Evolutionary conservation across 2,888 invertebrate species (phyloP).

Genomic region (Tolmerus cingulatus): DNA sequence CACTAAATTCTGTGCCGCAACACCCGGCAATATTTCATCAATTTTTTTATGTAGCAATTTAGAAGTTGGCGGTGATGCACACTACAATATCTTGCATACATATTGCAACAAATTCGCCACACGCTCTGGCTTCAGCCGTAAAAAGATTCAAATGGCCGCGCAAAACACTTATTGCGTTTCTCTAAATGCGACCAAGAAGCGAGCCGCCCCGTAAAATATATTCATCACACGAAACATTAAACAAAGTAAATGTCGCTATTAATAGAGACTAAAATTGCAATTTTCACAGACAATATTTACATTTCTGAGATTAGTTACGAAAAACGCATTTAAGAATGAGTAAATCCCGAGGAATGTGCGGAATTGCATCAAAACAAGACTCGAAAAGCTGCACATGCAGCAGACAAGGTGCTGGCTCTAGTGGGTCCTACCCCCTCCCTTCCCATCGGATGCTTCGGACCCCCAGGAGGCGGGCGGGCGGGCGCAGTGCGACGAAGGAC

Average conservation of each 20-base stretch:
- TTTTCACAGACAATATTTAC: conserved; percentile 26
- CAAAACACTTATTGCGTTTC: neutral
- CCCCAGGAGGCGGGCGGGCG: too few species aligned
- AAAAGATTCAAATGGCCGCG: neutral
- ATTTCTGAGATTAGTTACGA: conserved; percentile 15
- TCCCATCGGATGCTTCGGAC: too few species aligned
- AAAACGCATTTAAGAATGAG: conserved; percentile 10
- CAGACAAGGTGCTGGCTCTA: neutral
- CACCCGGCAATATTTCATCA: neutral
- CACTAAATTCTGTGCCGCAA: neutral
- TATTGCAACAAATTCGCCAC: neutral
- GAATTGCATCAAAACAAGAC: conserved; percentile 27
- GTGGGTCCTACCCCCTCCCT: neutral
- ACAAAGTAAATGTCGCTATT: conserved; percentile 14
- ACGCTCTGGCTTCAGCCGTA: neutral
- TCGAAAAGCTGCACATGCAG: neutral
- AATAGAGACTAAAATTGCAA: conserved; percentile 26
- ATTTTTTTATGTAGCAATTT: neutral
- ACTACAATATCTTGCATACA: neutral
- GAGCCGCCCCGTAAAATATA: neutral
- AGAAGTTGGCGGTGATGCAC: neutral
- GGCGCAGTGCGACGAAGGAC: neutral
- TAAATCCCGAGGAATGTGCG: neutral
- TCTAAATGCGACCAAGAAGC: neutral
- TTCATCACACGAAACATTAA: conserved; percentile 11